Evolutionary conservation across 2,888 invertebrate species (phyloP), one percentile per base, ranked within the genome.

Genomic region (Miltochrista miniata): DNA sequence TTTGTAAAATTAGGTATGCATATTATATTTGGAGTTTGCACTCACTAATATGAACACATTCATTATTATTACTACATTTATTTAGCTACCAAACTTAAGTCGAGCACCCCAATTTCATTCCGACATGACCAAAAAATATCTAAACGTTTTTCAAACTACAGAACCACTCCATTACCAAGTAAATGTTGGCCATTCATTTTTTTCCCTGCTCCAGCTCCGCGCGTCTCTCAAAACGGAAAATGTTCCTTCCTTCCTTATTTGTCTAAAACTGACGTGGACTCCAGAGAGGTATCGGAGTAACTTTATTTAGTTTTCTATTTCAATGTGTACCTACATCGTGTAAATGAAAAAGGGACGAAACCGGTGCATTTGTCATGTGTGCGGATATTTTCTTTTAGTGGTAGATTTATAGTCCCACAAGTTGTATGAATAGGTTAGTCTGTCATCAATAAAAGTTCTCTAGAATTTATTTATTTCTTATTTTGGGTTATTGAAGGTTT

Each of bases 241-340:
- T 70, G 76, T 50, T 66, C 52, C 72, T 81, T 82, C 77, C 81
- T 82, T 83, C 81, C 83, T 81, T 85, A 84, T 86, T 86, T 85
- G 82, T 85, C 84, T 83, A 85, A 83, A 81, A 81, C 78, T 83
- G 85, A 85, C 83, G 78, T 75, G 72, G 73, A 77, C 78, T 70
- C 74, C 35, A 56, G 60, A 53, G 64, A 51, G 62, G 61, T 63
- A 64, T 67, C 48, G 56, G 51, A 62, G 63, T 80, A 79, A 83
- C 77, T 83, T 74, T 84, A 81, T 85, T 84, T 83, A 77, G 70
- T 78, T 80, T 81, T 76, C 83, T 79, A 80, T 83, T 81, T 74
- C 72, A 72, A 72, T 74, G 70, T 76, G 70, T 73, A 73, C 74
- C 70, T 56, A 68, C 78, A 73, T 72, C 77, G 79, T 75, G 80